Evolutionary conservation across 2,888 invertebrate genomes (phyloP).

Genomic region (Amphipoea oculea): DNA sequence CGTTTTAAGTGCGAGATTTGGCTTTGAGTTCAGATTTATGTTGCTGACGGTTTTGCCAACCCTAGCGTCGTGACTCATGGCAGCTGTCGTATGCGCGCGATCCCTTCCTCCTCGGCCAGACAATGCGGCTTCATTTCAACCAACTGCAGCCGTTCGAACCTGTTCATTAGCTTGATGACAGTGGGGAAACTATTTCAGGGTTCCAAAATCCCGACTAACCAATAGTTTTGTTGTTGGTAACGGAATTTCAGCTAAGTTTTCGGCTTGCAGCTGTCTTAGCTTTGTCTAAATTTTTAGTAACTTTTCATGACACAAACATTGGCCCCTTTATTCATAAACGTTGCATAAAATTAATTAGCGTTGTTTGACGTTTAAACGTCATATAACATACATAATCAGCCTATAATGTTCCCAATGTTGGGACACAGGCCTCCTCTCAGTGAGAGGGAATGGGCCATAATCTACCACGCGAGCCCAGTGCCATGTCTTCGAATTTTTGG

Average conservation of each 20-base stretch:
- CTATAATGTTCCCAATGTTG: too few species aligned
- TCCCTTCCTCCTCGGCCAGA: conserved; percentile 41
- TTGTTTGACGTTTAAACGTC: too few species aligned
- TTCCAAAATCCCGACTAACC: conserved; percentile 2
- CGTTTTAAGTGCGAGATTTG: too few species aligned
- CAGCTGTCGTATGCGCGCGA: conserved; percentile 49
- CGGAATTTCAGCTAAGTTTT: neutral
- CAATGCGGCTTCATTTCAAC: conserved; percentile 50
- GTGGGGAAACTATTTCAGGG: conserved; percentile 32
- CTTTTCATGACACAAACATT: neutral
- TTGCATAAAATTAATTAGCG: too few species aligned
- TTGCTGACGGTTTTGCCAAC: conserved; percentile 7
- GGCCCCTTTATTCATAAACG: too few species aligned
- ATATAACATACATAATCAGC: too few species aligned
- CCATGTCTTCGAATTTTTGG: too few species aligned
- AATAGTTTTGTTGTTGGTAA: conserved; percentile 29
- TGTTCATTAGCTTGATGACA: conserved; percentile 4
- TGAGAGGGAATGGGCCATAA: too few species aligned
- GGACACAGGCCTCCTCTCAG: too few species aligned
- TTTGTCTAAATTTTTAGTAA: neutral
- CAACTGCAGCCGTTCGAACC: conserved; percentile 11
- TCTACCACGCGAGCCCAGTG: too few species aligned
- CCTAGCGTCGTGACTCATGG: conserved; percentile 42
- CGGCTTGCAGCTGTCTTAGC: neutral
- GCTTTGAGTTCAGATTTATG: too few species aligned